A percentile compares a stretch with the other conserved stretches of the same genome.
These are phyloP conservation scores for Thymelicus lineola DNA, from an alignment of 2,888 invertebrate species.

Conservation along the genomic window DNA sequence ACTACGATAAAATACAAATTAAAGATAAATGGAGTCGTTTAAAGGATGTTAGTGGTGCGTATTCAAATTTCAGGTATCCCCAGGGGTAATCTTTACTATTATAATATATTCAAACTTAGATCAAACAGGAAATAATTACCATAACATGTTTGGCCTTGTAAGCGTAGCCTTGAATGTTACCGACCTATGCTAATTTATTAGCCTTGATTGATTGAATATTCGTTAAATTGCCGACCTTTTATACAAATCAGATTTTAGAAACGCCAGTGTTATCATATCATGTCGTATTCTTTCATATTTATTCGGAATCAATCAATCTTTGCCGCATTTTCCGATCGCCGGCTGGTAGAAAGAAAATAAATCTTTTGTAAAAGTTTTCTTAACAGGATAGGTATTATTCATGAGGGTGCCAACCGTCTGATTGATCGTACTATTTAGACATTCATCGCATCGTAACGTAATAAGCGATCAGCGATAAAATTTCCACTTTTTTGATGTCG, in stretches of 20 bases:
- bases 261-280: constrained; percentile 44
- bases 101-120: no score
- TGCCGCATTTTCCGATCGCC: constrained; percentile 69
- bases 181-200: neutral
- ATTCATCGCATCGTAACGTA: neutral
- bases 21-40: no score
- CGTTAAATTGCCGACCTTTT: neutral
- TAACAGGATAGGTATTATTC: constrained; percentile 77
- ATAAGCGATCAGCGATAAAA: constrained; percentile 1
- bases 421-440: constrained; percentile 73
- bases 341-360: constrained; percentile 71
- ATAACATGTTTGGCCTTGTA: neutral
- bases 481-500: neutral
- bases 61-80: no score
- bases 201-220: neutral
- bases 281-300: constrained; percentile 66
- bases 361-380: constrained; percentile 81
- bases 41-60: no score
- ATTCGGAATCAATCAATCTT: constrained; percentile 80
- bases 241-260: constrained; percentile 24
- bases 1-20: no score
- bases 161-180: neutral
- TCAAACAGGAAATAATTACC: no score
- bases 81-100: no score
- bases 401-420: constrained; percentile 75